Percentiles rank a stretch among this genome's conserved stretches.
Conservation (phyloP, 2,113 vertebrate genomes). For the Tyrannus savana region DNA sequence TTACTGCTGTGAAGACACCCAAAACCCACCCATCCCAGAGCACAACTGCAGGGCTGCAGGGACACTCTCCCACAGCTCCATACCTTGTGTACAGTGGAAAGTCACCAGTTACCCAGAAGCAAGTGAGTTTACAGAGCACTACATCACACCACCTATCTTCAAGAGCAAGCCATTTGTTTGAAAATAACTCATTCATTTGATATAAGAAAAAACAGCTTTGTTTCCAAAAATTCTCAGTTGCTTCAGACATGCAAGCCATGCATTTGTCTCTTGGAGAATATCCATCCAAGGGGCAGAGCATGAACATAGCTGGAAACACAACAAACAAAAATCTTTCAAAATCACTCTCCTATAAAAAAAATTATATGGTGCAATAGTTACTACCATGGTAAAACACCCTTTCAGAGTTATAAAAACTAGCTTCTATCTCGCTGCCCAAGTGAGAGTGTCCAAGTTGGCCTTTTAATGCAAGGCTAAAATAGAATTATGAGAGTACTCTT, state of each 20-base stretch:
- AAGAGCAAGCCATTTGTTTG: not conserved
- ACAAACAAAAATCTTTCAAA: not conserved
- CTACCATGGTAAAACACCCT: not conserved
- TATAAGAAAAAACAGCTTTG: not conserved
- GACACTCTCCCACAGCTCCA: not conserved
- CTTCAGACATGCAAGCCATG: not conserved
- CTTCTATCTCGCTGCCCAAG: not conserved
- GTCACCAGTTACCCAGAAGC: not conserved
- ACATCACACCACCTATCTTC: not conserved
- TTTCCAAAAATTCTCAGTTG: not conserved
- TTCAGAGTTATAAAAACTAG: not conserved
- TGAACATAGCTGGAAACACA: not conserved
- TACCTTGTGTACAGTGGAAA: not conserved
- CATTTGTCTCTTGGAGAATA: not conserved
- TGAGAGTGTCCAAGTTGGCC: not conserved
- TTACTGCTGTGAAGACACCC: not conserved
- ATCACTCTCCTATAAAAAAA: not conserved
- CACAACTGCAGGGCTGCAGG: not conserved
- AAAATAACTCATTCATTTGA: not conserved
- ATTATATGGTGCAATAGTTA: not conserved
- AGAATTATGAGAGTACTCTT: not conserved
- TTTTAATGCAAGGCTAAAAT: not conserved
- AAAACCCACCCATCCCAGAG: not conserved
- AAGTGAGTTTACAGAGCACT: not conserved
- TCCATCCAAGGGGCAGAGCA: not conserved